phyloP scores from a whole-genome alignment of 2,888 invertebrate genomes.

The Tricholauxania praeusta region DNA sequence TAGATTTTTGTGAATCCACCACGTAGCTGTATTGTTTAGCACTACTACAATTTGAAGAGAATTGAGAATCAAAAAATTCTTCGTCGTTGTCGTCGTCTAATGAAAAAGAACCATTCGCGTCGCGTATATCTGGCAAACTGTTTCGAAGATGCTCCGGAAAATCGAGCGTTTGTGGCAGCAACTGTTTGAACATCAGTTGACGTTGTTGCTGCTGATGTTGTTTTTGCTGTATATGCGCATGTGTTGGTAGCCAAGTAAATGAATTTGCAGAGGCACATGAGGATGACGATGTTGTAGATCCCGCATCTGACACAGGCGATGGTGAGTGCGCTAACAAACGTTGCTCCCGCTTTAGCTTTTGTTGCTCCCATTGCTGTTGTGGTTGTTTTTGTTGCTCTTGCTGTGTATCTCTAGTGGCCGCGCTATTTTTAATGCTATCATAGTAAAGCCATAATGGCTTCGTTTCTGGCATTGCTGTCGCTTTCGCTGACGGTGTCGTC shows the following conservation, averaged over 20 bases:
- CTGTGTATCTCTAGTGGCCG: slow-evolving; percentile 17
- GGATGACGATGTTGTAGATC: slow-evolving; percentile 47
- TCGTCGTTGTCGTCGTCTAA: slow-evolving; percentile 15
- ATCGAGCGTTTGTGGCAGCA: slow-evolving; percentile 39
- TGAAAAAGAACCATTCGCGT: slow-evolving; percentile 56
- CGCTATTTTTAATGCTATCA: slow-evolving; percentile 55
- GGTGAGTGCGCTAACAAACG: slow-evolving; percentile 57
- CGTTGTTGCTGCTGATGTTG: slow-evolving; percentile 35
- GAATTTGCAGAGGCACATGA: slow-evolving; percentile 58
- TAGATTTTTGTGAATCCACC: slow-evolving; percentile 3
- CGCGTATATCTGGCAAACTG: slow-evolving; percentile 67
- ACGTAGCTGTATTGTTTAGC: slow-evolving; percentile 13
- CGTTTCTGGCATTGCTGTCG: slow-evolving; percentile 25
- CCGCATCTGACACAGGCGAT: slow-evolving; percentile 56
- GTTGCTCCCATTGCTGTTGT: slow-evolving; percentile 24
- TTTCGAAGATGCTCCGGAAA: slow-evolving; percentile 51
- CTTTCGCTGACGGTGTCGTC: slow-evolving; percentile 32
- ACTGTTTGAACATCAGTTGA: slow-evolving; percentile 23
- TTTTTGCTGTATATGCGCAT: slow-evolving; percentile 30
- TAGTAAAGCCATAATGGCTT: slow-evolving; percentile 40
- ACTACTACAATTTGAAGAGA: neutral
- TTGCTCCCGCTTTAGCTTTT: slow-evolving; percentile 41
- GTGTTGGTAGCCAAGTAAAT: slow-evolving; percentile 60
- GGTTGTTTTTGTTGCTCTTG: slow-evolving; percentile 43
- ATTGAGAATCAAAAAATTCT: neutral